Conservation (phyloP, 1,140 invertebrate species). For the Spodoptera frugiperda region DNA sequence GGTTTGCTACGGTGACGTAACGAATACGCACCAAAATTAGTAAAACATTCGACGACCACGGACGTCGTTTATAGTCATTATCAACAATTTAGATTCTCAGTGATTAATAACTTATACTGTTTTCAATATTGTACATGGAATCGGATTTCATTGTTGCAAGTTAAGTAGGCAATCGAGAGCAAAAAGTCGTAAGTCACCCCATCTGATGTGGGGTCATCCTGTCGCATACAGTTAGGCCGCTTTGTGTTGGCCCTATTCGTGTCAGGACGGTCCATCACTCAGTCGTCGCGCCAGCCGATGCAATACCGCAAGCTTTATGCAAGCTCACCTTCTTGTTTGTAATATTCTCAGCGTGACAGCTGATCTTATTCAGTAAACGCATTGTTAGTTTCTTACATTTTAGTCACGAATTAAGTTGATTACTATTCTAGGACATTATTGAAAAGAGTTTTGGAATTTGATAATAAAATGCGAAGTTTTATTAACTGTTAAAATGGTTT, state of each 20-base stretch:
- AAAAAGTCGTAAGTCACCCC: conserved; percentile 60
- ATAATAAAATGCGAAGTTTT: conserved; percentile 5
- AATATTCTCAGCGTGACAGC: conserved; percentile 31
- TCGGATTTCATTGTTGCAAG: conserved; percentile 46
- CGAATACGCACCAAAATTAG: conserved; percentile 71
- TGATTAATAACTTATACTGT: conserved; percentile 65
- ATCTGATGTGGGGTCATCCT: conserved; percentile 65
- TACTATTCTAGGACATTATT: not conserved
- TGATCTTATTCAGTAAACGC: conserved; percentile 8
- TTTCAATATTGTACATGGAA: conserved; percentile 52
- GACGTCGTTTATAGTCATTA: conserved; percentile 79
- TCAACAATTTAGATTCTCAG: conserved; percentile 73
- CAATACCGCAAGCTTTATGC: conserved; percentile 65
- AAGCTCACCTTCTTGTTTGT: conserved; percentile 34
- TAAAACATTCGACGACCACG: conserved; percentile 73
- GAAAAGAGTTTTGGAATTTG: not conserved
- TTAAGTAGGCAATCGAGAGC: conserved; percentile 47
- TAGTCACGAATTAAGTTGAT: not conserved
- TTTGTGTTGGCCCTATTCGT: conserved; percentile 74
- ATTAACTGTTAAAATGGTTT: not conserved
- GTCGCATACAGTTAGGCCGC: conserved; percentile 75
- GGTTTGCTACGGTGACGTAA: conserved; percentile 76
- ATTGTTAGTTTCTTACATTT: conserved; percentile 25
- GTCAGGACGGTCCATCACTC: conserved; percentile 68
- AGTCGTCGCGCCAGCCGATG: conserved; percentile 52